Conservation (phyloP, 1,140 invertebrate genomes). For the Harpegnathos saltator region DNA sequence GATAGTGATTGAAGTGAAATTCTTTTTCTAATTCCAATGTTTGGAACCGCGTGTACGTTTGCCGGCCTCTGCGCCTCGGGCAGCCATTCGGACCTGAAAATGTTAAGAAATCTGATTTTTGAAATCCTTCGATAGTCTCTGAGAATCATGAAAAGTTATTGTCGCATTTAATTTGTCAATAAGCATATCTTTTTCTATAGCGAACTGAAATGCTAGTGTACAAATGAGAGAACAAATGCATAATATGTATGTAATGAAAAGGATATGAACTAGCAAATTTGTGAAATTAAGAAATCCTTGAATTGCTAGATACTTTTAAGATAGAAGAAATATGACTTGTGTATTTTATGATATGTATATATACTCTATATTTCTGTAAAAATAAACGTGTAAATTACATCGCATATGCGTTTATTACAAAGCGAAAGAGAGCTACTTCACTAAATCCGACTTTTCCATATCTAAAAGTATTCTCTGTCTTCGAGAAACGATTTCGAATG, state of each 20-base stretch:
- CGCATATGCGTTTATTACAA: not conserved
- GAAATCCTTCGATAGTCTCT: not conserved
- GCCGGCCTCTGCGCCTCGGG: constrained; percentile 95
- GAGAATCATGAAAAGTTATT: not conserved
- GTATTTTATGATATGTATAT: not conserved
- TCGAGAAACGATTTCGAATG: not conserved
- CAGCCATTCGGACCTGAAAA: constrained; percentile 97
- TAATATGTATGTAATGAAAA: too few relatives aligned
- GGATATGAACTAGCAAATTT: too few relatives aligned
- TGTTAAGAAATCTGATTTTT: constrained; percentile 64
- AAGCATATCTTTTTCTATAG: not conserved
- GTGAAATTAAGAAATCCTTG: too few relatives aligned
- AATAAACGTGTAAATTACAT: not conserved
- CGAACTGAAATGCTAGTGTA: too few relatives aligned
- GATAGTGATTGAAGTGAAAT: constrained; percentile 99
- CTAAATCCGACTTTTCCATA: not conserved
- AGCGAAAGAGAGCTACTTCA: not conserved
- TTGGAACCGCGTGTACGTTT: constrained; percentile 98
- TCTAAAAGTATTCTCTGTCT: not conserved
- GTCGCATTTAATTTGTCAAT: not conserved
- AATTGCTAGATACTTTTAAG: not conserved
- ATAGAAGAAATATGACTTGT: not conserved
- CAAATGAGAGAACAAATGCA: too few relatives aligned
- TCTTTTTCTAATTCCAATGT: constrained; percentile 98
- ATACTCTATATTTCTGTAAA: constrained; percentile 49